Base-by-base conservation (phyloP, 2,797 vertebrate species). In the Hephaestus fuliginosus region DNA sequence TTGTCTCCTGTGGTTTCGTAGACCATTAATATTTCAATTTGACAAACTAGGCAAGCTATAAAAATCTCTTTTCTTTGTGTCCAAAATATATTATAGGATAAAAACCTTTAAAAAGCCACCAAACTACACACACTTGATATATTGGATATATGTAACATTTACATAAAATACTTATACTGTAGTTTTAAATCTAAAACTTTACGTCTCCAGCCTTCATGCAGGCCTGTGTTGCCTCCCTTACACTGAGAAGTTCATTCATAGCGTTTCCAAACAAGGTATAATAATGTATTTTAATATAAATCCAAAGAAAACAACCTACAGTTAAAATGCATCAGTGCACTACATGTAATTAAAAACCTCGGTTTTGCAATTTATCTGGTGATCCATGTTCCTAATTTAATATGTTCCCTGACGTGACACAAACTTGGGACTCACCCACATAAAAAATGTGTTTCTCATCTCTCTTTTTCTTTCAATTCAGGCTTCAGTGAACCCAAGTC, bases 1-100 rank as follows among this genome's bases (percentile, higher is more conserved):
- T 79, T 61, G 77, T 80, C 73, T 80, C 66, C 20, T 77, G 76
- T 72, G 84, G 84, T 82, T 87, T 77, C 22, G 68, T 10, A 63
- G 39, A 22, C 55, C 55, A 72, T 82, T 73, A 43, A 71, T 72
- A 60, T 65, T 49, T 52, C 36, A 78, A 14, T 62, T 43, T 74
- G 25, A 52, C 18, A 53, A 77, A 36, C 36, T 49, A 49, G 9
- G 68, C 75, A 41, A 43, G 12, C 43, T 64, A 25, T 65, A 36
- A 18, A 17, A 49, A n/a, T 0, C 11, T 65, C 10, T 56, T 80
- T 65, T 64, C n/a, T n/a, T 41, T 33, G 30, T 33, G 30, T 41
- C 15, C 64, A 12, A 69, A 71, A 51, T 48, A 1, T 52, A 65
- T 64, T 2, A 44, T 3, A 61, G 12, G 11, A 4, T 53, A 13